phyloP scores from a whole-genome alignment of 2,797 vertebrate species.

The Rhinella marina region DNA sequence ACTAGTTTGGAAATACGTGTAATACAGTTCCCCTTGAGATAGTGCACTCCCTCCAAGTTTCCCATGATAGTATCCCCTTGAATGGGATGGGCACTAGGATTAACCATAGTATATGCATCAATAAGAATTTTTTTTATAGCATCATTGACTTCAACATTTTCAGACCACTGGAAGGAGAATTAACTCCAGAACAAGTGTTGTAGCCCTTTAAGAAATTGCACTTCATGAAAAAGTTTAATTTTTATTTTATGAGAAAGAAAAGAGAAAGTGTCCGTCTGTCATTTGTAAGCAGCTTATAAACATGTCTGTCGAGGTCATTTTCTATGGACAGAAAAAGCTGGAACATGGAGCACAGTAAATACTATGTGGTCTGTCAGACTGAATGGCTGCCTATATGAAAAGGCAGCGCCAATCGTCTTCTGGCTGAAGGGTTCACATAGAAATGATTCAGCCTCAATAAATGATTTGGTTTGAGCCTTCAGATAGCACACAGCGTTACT shows the following conservation, averaged over 20 bases:
- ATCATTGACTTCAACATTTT: not conserved
- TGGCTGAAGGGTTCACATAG: conserved; percentile 69
- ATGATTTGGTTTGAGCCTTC: conserved; percentile 77
- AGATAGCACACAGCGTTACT: conserved; percentile 72
- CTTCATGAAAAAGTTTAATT: not conserved
- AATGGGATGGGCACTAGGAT: not conserved
- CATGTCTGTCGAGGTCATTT: conserved; percentile 30
- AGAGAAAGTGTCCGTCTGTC: not conserved
- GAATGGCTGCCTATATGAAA: conserved; percentile 43
- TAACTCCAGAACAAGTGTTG: not conserved
- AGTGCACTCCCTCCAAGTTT: too few relatives aligned
- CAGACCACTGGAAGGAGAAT: not conserved
- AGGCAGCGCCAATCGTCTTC: conserved; percentile 67
- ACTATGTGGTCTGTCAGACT: conserved; percentile 25
- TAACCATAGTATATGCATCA: not conserved
- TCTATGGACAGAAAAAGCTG: not conserved
- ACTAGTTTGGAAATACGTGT: too few relatives aligned
- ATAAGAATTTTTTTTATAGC: not conserved
- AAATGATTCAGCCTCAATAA: conserved; percentile 74
- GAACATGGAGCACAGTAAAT: conserved; percentile 18
- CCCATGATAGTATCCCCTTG: too few relatives aligned
- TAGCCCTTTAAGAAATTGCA: not conserved
- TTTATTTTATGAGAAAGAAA: not conserved
- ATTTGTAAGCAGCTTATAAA: not conserved
- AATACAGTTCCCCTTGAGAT: too few relatives aligned